Evolutionary conservation across 2,797 vertebrate species (phyloP).

Genomic region (Cossypha niveicapilla): DNA sequence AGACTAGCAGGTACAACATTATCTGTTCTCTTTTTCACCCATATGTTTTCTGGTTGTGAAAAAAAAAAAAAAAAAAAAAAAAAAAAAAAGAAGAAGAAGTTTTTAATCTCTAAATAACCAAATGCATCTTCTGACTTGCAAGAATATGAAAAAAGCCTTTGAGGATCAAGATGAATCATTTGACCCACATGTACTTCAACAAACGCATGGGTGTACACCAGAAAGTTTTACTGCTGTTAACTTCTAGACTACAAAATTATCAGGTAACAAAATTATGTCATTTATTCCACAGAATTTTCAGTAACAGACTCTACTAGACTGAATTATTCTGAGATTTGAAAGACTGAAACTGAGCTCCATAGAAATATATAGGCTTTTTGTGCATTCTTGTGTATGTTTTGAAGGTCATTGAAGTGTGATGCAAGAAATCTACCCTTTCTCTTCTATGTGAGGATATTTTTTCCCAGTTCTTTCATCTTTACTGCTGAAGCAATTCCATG

Average conservation of each 20-base stretch:
- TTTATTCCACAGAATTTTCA: neutral
- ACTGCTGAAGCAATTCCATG: neutral
- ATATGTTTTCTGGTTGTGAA: neutral
- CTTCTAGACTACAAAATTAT: neutral
- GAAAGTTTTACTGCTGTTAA: neutral
- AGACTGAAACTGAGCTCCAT: neutral
- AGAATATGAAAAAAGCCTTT: neutral
- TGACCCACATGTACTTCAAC: neutral
- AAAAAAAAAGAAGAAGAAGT: too few species aligned
- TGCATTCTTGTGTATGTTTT: neutral
- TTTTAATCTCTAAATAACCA: conserved; percentile 18
- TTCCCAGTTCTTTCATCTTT: neutral
- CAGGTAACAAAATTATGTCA: neutral
- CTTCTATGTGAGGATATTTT: neutral
- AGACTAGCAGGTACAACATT: conserved; percentile 1
- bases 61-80: neutral
- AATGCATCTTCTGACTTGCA: neutral
- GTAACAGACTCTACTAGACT: neutral
- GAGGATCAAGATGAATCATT: conserved; percentile 10
- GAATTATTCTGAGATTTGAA: neutral
- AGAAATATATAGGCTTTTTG: neutral
- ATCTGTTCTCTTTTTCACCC: neutral
- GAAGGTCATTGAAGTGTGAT: neutral
- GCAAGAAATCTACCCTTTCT: neutral
- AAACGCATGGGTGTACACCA: neutral